A percentile compares a stretch with the other conserved stretches of the same genome.
phyloP scores from a whole-genome alignment of 2,113 vertebrate species.

The Engystomops pustulosus region DNA sequence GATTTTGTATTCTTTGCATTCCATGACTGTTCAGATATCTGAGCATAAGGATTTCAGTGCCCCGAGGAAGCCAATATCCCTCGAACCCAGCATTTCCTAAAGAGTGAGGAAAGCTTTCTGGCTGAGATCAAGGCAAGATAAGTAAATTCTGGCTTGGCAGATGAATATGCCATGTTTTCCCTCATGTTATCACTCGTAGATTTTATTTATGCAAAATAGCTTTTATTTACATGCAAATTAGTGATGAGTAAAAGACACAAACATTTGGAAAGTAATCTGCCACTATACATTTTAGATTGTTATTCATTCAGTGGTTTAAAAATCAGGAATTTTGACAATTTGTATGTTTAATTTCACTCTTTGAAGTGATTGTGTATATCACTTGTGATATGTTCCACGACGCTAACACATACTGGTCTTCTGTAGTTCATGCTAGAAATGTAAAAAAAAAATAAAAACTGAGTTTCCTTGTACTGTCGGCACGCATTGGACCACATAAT shows the following conservation, averaged over 20 bases:
- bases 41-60: neutral
- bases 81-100: neutral
- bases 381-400: too few relatives aligned
- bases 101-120: neutral
- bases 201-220: constrained; percentile 10
- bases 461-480: too few relatives aligned
- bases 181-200: constrained; percentile 11
- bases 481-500: too few relatives aligned
- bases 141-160: constrained; percentile 23
- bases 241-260: neutral
- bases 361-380: too few relatives aligned
- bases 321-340: neutral
- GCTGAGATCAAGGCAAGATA: neutral
- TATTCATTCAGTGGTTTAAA: too few relatives aligned
- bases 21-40: neutral
- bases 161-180: constrained; percentile 29
- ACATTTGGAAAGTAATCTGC: constrained; percentile 4
- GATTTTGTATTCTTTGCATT: too few relatives aligned
- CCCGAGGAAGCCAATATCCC: neutral
- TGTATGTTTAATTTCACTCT: too few relatives aligned
- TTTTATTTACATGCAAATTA: constrained; percentile 42
- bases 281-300: neutral
- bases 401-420: too few relatives aligned
- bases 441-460: too few relatives aligned
- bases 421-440: too few relatives aligned